A percentile compares a stretch with the other conserved stretches of the same genome.
Conservation (phyloP, 2,888 invertebrate genomes). For the Orgyia antiqua region DNA sequence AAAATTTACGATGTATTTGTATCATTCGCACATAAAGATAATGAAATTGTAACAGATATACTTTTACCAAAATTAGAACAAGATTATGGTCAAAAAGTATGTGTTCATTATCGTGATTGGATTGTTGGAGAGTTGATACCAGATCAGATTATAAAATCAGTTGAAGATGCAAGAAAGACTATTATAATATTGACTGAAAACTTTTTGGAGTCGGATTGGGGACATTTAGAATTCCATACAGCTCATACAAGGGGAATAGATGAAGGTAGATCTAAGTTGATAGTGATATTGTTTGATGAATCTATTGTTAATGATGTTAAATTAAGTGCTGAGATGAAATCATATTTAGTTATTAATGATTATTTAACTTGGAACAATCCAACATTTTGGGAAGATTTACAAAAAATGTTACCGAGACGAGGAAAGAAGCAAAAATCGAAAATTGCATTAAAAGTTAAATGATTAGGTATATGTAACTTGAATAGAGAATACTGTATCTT, state of each 20-base stretch:
- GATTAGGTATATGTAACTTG: neutral
- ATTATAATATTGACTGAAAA: neutral
- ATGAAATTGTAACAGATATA: neutral
- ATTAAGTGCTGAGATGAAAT: neutral
- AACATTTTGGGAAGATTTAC: neutral
- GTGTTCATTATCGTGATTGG: neutral
- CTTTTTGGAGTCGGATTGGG: neutral
- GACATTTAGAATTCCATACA: neutral
- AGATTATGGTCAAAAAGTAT: neutral
- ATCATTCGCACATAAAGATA: neutral
- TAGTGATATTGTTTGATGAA: neutral
- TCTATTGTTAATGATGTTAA: neutral
- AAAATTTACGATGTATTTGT: neutral
- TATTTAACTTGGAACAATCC: neutral
- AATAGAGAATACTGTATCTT: no score
- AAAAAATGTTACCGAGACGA: neutral
- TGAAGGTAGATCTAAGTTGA: neutral
- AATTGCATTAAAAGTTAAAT: neutral
- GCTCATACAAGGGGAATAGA: neutral
- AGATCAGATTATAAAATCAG: neutral
- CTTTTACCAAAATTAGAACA: neutral
- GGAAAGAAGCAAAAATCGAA: neutral
- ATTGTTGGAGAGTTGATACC: neutral
- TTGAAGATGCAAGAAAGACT: neutral
- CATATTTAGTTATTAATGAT: neutral